phyloP scores from a whole-genome alignment of 2,888 invertebrate species.

The Abrostola tripartita region DNA sequence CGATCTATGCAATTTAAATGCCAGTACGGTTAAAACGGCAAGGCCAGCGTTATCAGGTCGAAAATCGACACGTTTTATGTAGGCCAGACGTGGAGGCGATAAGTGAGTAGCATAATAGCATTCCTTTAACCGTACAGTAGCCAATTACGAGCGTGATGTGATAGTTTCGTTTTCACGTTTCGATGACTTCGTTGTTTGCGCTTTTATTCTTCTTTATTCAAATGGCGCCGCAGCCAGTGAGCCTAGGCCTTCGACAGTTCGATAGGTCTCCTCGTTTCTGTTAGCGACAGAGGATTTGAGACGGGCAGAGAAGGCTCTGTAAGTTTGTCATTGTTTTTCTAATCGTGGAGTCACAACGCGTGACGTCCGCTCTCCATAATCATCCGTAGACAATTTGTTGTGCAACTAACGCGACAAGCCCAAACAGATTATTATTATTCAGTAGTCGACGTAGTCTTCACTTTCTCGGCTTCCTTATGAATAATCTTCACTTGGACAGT shows the following conservation, averaged over 20 bases:
- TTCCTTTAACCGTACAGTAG: conserved; percentile 80
- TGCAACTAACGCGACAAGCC: conserved; percentile 74
- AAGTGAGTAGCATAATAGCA: conserved; percentile 74
- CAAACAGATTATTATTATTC: conserved; percentile 79
- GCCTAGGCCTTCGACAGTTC: conserved; percentile 67
- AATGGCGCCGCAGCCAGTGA: conserved; percentile 69
- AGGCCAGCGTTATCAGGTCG: conserved; percentile 82
- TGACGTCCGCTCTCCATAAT: conserved; percentile 77
- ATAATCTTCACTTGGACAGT: conserved; percentile 64
- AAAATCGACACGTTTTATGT: conserved; percentile 84
- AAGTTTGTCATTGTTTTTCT: conserved; percentile 68
- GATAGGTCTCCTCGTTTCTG: conserved; percentile 66
- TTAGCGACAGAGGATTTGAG: conserved; percentile 45
- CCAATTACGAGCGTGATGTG: conserved; percentile 81
- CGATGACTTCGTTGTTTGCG: conserved; percentile 75
- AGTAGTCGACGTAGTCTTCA: conserved; percentile 73
- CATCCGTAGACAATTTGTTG: conserved; percentile 75
- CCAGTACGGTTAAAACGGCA: conserved; percentile 77
- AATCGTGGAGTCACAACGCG: conserved; percentile 68
- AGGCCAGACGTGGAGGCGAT: conserved; percentile 77
- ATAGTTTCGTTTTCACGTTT: conserved; percentile 85
- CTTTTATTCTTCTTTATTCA: conserved; percentile 75
- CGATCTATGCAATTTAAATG: conserved; percentile 82
- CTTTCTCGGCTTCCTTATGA: conserved; percentile 81
- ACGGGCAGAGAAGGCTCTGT: conserved; percentile 60